phyloP scores from a whole-genome alignment of 2,113 vertebrate species.

The Alces alces region DNA sequence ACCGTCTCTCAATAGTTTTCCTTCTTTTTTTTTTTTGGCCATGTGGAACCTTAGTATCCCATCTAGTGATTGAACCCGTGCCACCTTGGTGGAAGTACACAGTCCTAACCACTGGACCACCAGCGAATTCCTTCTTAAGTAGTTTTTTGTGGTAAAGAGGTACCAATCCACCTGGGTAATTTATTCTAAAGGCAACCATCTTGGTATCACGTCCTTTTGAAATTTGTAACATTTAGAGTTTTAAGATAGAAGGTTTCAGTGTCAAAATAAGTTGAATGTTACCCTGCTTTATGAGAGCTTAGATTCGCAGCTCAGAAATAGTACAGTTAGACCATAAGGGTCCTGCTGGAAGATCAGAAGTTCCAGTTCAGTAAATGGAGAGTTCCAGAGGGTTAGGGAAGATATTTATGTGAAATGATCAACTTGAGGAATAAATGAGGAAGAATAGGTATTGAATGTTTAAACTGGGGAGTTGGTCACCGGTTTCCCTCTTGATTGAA shows the following conservation, averaged over 20 bases:
- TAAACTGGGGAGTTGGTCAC: neutral
- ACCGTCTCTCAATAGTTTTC: neutral
- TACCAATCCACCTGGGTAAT: neutral
- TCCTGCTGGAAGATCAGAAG: neutral
- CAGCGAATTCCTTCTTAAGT: neutral
- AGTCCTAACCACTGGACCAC: neutral
- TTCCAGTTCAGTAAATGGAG: neutral
- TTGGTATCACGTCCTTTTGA: neutral
- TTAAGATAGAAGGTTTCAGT: neutral
- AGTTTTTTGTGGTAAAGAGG: neutral
- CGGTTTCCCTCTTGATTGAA: neutral
- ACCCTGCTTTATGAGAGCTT: neutral
- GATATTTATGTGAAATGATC: neutral
- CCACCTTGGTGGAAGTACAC: neutral
- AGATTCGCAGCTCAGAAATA: neutral
- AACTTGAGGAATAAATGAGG: neutral
- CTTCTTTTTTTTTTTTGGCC: neutral
- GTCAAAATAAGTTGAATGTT: neutral
- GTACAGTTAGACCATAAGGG: neutral
- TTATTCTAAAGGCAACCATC: neutral
- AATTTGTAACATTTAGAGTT: slow-evolving; percentile 22
- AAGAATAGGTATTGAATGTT: neutral
- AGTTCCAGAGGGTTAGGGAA: neutral
- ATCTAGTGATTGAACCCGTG: neutral
- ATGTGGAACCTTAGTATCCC: neutral